These are phyloP conservation scores for Urechis unicinctus DNA, from an alignment of 2,888 invertebrate genomes.

Conservation along the genomic window DNA sequence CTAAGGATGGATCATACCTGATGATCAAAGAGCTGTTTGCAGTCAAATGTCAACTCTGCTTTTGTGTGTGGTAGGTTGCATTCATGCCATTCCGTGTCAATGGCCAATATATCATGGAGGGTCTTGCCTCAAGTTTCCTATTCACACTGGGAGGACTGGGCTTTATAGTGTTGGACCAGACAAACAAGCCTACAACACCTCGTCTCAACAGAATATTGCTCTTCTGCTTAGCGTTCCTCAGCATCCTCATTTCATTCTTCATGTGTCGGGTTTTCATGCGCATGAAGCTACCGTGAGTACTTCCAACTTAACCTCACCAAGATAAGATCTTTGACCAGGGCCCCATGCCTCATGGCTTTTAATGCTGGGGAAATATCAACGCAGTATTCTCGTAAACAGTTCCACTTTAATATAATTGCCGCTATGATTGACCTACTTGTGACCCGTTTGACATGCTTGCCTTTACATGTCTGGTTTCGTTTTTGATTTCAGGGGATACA, in stretches of 20 bases:
- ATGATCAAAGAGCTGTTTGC: not conserved
- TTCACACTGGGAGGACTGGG: conserved; percentile 94
- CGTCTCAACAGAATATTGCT: conserved; percentile 85
- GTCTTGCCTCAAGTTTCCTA: conserved; percentile 91
- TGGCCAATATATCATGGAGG: conserved; percentile 99
- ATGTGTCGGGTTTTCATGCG: conserved; percentile 97
- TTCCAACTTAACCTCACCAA: not conserved
- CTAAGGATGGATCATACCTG: no score
- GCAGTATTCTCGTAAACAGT: no score
- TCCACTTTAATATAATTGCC: no score
- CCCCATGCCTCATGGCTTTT: not conserved
- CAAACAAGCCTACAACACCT: conserved; percentile 76
- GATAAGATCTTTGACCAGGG: not conserved
- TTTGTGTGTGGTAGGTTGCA: conserved; percentile 62
- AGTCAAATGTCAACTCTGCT: not conserved
- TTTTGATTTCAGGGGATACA: no score
- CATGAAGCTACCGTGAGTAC: conserved; percentile 78
- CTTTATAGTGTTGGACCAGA: conserved; percentile 91
- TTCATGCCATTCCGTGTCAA: conserved; percentile 98
- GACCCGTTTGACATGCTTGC: no score
- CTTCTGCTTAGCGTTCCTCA: conserved; percentile 82
- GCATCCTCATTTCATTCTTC: conserved; percentile 87
- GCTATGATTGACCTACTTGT: no score
- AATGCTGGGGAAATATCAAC: no score
- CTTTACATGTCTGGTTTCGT: no score